phyloP scores from a whole-genome alignment of 2,797 vertebrate genomes.

The Ataeniobius toweri region DNA sequence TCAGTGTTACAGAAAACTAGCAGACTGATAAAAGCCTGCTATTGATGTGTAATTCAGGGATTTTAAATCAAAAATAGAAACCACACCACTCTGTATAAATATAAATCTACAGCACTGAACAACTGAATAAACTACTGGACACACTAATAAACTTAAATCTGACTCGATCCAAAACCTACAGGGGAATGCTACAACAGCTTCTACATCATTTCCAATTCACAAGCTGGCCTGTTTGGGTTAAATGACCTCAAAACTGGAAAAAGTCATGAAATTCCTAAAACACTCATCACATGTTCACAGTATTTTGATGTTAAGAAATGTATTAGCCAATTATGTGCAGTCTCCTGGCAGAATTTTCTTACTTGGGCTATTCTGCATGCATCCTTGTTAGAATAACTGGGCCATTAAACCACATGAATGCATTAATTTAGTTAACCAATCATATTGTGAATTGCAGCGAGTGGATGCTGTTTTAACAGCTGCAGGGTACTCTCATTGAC shows the following conservation, averaged over 20 bases:
- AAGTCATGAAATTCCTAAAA: neutral
- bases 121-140: neutral
- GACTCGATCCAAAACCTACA: too few species aligned
- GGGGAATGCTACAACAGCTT: neutral
- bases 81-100: neutral
- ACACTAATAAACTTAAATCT: neutral
- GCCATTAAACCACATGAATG: neutral
- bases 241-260: neutral
- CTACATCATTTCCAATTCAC: neutral
- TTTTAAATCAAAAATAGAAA: neutral
- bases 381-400: neutral
- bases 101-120: neutral
- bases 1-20: neutral
- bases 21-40: neutral
- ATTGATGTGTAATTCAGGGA: neutral
- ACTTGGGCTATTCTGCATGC: neutral
- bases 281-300: neutral
- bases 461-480: neutral
- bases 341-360: neutral
- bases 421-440: neutral
- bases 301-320: neutral
- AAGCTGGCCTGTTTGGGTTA: neutral
- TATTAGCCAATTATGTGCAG: neutral
- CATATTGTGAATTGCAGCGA: neutral
- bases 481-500: neutral